phyloP scores from a whole-genome alignment of 2,888 invertebrate species.

The Leptinotarsa haldemani region DNA sequence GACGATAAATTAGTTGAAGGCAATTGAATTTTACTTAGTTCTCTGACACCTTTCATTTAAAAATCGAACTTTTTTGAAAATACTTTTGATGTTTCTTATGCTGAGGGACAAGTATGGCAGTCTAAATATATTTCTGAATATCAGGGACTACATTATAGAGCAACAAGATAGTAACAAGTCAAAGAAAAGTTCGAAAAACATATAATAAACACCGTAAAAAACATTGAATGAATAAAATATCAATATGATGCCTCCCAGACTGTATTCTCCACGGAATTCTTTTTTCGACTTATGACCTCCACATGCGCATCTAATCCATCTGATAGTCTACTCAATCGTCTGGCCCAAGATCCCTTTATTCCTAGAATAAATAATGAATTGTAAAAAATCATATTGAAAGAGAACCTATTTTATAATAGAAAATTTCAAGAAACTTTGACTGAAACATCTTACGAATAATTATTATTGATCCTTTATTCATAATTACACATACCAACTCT shows the following conservation, averaged over 20 bases:
- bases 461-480: not conserved
- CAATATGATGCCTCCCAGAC: conserved; percentile 68
- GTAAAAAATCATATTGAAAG: not conserved
- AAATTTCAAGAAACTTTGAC: too few species aligned
- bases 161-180: not conserved
- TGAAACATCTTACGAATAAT: not conserved
- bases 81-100: too few species aligned
- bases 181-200: conserved; percentile 15
- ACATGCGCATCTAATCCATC: conserved; percentile 82
- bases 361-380: conserved; percentile 51
- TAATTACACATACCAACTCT: conserved; percentile 45
- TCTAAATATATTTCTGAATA: too few species aligned
- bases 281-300: conserved; percentile 70
- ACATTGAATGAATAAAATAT: conserved; percentile 22
- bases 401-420: not conserved
- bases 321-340: conserved; percentile 78
- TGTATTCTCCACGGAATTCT: conserved; percentile 68
- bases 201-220: conserved; percentile 36
- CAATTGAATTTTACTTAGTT: too few species aligned
- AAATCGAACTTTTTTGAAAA: too few species aligned
- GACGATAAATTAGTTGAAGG: too few species aligned
- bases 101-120: too few species aligned
- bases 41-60: too few species aligned
- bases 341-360: conserved; percentile 74
- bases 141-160: too few species aligned